These are phyloP conservation scores for Antheraea yamamai DNA, from an alignment of 2,888 invertebrate species.

Conservation along the genomic window DNA sequence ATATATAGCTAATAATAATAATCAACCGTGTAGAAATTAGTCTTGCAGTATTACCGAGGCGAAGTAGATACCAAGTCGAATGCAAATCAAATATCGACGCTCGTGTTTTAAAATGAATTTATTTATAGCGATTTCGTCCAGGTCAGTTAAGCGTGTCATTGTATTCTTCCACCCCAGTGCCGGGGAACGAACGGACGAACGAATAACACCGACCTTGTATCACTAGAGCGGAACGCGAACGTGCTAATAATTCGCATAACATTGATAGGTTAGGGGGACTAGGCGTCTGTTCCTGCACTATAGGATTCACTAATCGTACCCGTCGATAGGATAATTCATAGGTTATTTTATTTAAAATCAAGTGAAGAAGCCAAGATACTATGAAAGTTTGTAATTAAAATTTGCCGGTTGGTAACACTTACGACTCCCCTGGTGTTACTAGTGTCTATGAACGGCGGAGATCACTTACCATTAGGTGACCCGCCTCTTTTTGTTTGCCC, in stretches of 20 bases:
- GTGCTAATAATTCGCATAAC: slow-evolving; percentile 57
- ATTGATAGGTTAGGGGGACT: slow-evolving; percentile 35
- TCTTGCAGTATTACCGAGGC: no score
- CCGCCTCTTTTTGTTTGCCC: no score
- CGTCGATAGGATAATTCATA: not conserved
- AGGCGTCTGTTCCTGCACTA: not conserved
- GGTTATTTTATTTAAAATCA: not conserved
- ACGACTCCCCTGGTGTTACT: no score
- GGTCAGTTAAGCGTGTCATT: slow-evolving; percentile 15
- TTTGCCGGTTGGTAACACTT: no score
- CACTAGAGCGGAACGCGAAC: slow-evolving; percentile 58
- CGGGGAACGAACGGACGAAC: slow-evolving; percentile 41
- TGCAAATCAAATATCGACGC: not conserved
- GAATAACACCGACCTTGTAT: slow-evolving; percentile 64
- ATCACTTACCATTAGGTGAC: no score
- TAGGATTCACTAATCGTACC: not conserved
- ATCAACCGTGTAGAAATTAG: no score
- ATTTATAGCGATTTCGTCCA: slow-evolving; percentile 8
- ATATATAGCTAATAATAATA: no score
- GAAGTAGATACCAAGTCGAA: not conserved
- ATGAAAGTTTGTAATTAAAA: no score
- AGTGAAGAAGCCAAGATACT: no score
- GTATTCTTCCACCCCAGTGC: slow-evolving; percentile 44
- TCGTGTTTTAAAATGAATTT: not conserved
- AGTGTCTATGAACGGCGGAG: no score